A percentile compares a stretch with the other conserved stretches of the same genome.
Conservation (phyloP, 2,888 invertebrate genomes). For the Parnassius apollo region DNA sequence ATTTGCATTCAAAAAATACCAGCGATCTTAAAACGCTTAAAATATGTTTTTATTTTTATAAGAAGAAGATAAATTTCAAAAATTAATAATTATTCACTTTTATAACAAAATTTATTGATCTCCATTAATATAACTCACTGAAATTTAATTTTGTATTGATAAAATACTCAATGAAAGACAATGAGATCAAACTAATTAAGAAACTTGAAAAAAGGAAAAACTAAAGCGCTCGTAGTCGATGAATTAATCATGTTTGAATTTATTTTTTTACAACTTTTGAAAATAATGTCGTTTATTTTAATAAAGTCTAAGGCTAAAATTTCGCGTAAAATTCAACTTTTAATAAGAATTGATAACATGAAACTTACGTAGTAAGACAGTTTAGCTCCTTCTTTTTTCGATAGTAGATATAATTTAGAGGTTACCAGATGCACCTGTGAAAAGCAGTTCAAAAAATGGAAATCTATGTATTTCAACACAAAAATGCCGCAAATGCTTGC, state of each 20-base stretch:
- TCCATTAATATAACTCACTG: slow-evolving; percentile 22
- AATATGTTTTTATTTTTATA: background rate
- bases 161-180: slow-evolving; percentile 25
- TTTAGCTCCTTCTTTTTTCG: no score
- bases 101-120: slow-evolving; percentile 19
- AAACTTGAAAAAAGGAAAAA: slow-evolving; percentile 21
- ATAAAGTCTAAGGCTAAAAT: background rate
- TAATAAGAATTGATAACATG: no score
- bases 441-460: no score
- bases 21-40: no score
- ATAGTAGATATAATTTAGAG: no score
- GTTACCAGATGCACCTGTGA: no score
- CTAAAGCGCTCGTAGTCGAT: slow-evolving; percentile 9
- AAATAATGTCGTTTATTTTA: slow-evolving; percentile 15
- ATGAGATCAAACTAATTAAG: slow-evolving; percentile 25
- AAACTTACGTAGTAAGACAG: no score
- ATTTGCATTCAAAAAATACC: no score
- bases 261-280: slow-evolving; percentile 3
- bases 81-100: slow-evolving; percentile 13
- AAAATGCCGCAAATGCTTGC: no score
- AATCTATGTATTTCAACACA: no score
- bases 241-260: slow-evolving; percentile 25
- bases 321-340: slow-evolving; percentile 3
- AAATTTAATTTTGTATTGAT: slow-evolving; percentile 26
- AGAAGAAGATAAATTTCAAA: slow-evolving; percentile 12